Evolutionary conservation across 2,888 invertebrate species (phyloP).

Genomic region (Orthosia cruda): DNA sequence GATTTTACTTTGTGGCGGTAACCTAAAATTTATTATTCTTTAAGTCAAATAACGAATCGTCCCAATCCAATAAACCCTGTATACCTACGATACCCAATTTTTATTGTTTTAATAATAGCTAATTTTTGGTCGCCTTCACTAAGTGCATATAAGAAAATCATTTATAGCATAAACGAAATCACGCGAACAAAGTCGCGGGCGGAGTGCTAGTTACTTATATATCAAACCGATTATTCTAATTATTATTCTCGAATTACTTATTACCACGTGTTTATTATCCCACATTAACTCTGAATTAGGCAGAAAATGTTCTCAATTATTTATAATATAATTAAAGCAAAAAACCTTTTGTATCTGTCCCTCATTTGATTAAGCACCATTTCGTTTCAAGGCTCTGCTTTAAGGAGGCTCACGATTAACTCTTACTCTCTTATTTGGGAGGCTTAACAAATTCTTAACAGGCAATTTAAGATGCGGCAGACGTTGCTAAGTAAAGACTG

Average conservation of each 20-base stretch:
- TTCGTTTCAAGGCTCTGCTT: slow-evolving; percentile 60
- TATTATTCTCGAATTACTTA: slow-evolving; percentile 1
- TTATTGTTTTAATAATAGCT: no score
- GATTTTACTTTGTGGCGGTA: no score
- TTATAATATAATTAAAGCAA: slow-evolving; percentile 60
- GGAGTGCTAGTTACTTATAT: no score
- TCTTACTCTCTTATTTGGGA: slow-evolving; percentile 66
- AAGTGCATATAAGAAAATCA: no score
- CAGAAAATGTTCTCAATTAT: slow-evolving; percentile 55
- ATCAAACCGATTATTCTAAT: background rate
- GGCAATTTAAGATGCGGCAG: slow-evolving; percentile 65
- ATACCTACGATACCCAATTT: no score
- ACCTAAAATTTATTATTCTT: no score
- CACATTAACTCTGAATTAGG: slow-evolving; percentile 15
- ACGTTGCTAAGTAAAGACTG: slow-evolving; percentile 49
- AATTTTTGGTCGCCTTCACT: no score
- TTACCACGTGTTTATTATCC: background rate
- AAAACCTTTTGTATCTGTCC: slow-evolving; percentile 63
- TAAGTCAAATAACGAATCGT: no score
- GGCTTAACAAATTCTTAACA: slow-evolving; percentile 70
- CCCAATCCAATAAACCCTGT: no score
- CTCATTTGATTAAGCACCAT: slow-evolving; percentile 64
- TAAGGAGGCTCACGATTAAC: slow-evolving; percentile 64
- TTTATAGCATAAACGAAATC: no score
- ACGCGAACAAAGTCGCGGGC: no score